Percentiles rank a stretch among this genome's conserved stretches.
These are phyloP conservation scores for Anastatus disparis DNA, from an alignment of 1,140 invertebrate genomes.

Conservation along the genomic window DNA sequence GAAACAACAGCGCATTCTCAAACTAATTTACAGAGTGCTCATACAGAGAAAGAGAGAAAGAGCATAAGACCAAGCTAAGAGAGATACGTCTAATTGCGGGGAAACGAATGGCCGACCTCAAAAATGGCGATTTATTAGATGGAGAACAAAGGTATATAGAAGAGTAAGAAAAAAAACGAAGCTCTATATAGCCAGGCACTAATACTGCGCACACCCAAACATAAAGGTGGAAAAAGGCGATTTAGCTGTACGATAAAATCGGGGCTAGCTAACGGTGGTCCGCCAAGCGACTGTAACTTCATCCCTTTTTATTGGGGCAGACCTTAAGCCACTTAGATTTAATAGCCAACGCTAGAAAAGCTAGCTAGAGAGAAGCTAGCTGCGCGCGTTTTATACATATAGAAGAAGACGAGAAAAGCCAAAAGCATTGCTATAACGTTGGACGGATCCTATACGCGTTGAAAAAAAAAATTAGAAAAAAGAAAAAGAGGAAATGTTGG, in stretches of 20 bases:
- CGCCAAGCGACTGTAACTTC: conserved; percentile 58
- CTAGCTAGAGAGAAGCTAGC: conserved; percentile 18
- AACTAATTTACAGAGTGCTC: conserved; percentile 11
- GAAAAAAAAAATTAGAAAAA: too few relatives aligned
- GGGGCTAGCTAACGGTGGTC: conserved; percentile 26
- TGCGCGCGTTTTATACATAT: neutral
- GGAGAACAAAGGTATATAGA: neutral
- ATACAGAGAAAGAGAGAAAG: neutral
- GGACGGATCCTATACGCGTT: too few relatives aligned
- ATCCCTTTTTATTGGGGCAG: conserved; percentile 61
- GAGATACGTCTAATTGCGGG: conserved; percentile 8
- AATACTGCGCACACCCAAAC: neutral
- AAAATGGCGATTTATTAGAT: conserved; percentile 26
- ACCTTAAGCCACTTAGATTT: conserved; percentile 65
- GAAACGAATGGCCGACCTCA: conserved; percentile 14
- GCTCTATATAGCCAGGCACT: neutral
- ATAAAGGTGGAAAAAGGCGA: conserved; percentile 19
- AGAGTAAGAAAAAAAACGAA: neutral
- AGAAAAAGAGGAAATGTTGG: too few relatives aligned
- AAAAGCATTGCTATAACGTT: too few relatives aligned
- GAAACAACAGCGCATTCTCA: neutral
- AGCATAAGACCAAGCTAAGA: too few relatives aligned
- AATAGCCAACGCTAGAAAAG: conserved; percentile 55
- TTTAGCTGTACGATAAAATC: conserved; percentile 28
- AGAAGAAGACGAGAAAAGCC: too few relatives aligned